phyloP scores from a whole-genome alignment of 2,797 vertebrate genomes.

The Microhierax caerulescens region DNA sequence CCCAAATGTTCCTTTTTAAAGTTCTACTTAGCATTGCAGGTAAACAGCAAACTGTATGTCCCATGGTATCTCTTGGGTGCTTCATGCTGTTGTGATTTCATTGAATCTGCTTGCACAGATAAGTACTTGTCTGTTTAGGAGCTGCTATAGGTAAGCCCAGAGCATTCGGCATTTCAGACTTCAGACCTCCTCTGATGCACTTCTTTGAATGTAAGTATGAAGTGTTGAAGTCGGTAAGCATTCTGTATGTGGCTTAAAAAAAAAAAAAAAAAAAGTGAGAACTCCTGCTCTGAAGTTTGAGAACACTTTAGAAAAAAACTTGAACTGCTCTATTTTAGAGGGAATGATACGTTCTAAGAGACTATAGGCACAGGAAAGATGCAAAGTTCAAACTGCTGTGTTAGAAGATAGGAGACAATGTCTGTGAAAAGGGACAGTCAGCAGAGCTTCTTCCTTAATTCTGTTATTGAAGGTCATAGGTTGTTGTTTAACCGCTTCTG shows the following conservation, averaged over 20 bases:
- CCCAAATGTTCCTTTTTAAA: conserved; percentile 5
- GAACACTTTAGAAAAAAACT: neutral
- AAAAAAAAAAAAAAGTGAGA: neutral
- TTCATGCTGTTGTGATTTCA: neutral
- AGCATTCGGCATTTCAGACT: neutral
- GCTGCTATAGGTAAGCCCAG: neutral
- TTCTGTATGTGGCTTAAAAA: neutral
- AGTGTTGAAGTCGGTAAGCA: neutral
- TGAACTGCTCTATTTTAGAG: neutral
- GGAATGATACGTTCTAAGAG: neutral
- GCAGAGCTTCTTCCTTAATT: neutral
- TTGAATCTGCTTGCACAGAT: neutral
- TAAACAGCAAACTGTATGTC: neutral
- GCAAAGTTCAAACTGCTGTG: neutral
- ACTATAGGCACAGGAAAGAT: neutral
- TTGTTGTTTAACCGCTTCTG: neutral
- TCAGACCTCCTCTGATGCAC: neutral
- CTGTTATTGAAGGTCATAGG: neutral
- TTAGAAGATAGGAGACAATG: neutral
- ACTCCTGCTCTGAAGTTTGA: neutral
- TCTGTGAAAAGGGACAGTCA: neutral
- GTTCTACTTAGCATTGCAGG: neutral
- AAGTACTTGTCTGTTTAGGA: neutral
- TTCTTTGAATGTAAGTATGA: neutral
- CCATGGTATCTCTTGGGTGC: neutral